A percentile compares a stretch with the other conserved stretches of the same genome.
Conservation (phyloP, 2,888 invertebrate species). For the Troides aeacus region DNA sequence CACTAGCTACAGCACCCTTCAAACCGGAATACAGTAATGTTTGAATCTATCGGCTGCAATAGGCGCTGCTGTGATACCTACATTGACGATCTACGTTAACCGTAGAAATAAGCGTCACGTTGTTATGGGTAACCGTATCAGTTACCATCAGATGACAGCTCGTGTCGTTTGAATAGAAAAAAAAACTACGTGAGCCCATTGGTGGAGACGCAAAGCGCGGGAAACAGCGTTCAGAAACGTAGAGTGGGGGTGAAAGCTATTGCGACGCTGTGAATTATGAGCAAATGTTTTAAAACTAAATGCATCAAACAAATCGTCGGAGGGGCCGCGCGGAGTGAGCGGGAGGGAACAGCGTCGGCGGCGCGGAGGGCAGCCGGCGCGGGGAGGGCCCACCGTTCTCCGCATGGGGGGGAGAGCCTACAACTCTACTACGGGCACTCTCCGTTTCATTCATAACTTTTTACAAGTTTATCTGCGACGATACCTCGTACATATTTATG, state of each 20-base stretch:
- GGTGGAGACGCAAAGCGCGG: slow-evolving; percentile 1
- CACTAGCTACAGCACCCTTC: too few relatives aligned
- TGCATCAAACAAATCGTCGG: slow-evolving; percentile 72
- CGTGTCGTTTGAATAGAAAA: neutral
- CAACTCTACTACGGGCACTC: slow-evolving; percentile 78
- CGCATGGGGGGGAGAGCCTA: slow-evolving; percentile 49
- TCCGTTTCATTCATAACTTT: slow-evolving; percentile 81
- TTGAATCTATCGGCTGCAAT: too few relatives aligned
- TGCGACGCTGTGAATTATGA: slow-evolving; percentile 60
- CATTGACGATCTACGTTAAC: too few relatives aligned
- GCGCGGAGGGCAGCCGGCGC: slow-evolving; percentile 37
- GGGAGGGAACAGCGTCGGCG: slow-evolving; percentile 32
- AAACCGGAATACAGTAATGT: too few relatives aligned
- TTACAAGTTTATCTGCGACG: slow-evolving; percentile 79
- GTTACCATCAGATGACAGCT: too few relatives aligned
- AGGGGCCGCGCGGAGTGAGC: slow-evolving; percentile 43
- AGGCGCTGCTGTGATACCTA: too few relatives aligned
- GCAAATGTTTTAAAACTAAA: slow-evolving; percentile 75
- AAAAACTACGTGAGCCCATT: slow-evolving; percentile 10
- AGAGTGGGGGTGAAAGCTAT: slow-evolving; percentile 35
- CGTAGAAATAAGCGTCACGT: too few relatives aligned
- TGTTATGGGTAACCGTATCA: too few relatives aligned
- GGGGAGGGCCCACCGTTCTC: slow-evolving; percentile 30
- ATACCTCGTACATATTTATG: slow-evolving; percentile 79
- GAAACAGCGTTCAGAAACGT: slow-evolving; percentile 31